Conservation (phyloP, 1,140 invertebrate genomes). For the Drosophila erecta region DNA sequence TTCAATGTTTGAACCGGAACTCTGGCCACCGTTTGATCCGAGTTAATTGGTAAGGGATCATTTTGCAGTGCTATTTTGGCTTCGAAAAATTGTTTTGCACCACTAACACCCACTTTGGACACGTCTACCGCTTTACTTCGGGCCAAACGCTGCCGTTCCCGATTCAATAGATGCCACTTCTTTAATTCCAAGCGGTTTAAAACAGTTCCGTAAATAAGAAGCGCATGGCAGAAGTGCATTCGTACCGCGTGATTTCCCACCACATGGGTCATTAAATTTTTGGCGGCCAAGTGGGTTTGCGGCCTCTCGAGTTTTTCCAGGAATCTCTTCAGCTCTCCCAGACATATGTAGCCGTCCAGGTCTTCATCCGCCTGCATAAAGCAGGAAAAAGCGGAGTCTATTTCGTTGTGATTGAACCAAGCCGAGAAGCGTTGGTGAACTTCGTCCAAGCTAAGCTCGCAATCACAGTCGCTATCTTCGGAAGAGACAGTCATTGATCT, state of each 20-base stretch:
- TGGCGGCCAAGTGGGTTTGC: conserved; percentile 57
- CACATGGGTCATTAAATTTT: conserved; percentile 39
- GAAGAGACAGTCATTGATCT: conserved; percentile 1
- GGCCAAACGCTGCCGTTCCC: conserved; percentile 2
- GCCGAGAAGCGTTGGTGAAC: background rate
- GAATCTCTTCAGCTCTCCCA: conserved; percentile 41
- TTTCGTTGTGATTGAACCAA: conserved; percentile 38
- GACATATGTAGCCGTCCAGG: conserved; percentile 35
- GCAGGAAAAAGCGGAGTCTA: conserved; percentile 17
- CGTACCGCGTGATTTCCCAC: background rate
- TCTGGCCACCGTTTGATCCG: background rate
- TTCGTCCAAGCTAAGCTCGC: conserved; percentile 15
- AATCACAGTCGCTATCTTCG: conserved; percentile 21
- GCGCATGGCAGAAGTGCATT: conserved; percentile 49
- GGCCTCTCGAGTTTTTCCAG: conserved; percentile 55
- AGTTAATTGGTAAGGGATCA: background rate
- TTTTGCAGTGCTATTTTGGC: conserved; percentile 53
- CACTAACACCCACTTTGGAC: conserved; percentile 46
- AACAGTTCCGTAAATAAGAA: conserved; percentile 37
- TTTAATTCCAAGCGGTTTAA: conserved; percentile 7
- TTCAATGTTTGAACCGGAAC: no score
- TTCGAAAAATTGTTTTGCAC: conserved; percentile 57
- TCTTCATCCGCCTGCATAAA: conserved; percentile 45
- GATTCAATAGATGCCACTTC: background rate
- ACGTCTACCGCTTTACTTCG: conserved; percentile 24